These are phyloP conservation scores for Drosophila neotestacea DNA, from an alignment of 2,888 invertebrate genomes.

Conservation along the genomic window DNA sequence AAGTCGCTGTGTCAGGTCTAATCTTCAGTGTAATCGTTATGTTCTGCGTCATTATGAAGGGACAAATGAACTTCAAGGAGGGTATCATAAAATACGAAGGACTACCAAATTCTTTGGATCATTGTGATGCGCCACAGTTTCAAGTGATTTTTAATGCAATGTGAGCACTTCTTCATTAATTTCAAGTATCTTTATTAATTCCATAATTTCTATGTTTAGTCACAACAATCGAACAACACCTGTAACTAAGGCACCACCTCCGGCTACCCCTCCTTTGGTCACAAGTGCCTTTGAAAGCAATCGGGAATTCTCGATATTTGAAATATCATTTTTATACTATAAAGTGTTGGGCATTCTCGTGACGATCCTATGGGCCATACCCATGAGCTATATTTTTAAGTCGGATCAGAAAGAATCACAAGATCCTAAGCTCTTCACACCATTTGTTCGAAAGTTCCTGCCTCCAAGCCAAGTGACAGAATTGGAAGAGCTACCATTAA, in stretches of 20 bases:
- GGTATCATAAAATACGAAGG: slow-evolving; percentile 76
- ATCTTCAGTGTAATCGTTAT: slow-evolving; percentile 74
- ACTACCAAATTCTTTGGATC: slow-evolving; percentile 76
- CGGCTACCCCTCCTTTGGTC: slow-evolving; percentile 11
- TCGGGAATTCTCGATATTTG: slow-evolving; percentile 86
- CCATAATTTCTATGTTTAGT: neutral
- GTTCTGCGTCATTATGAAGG: slow-evolving; percentile 75
- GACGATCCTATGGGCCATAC: slow-evolving; percentile 86
- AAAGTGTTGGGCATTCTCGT: slow-evolving; percentile 86
- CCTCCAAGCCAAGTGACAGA: slow-evolving; percentile 17
- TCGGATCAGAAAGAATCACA: slow-evolving; percentile 62
- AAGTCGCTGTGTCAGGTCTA: slow-evolving; percentile 78
- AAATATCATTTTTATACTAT: slow-evolving; percentile 88
- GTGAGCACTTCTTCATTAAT: slow-evolving; percentile 49
- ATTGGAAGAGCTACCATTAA: slow-evolving; percentile 65
- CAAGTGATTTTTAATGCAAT: slow-evolving; percentile 52
- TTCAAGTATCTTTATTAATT: neutral
- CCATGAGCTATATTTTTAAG: slow-evolving; percentile 86
- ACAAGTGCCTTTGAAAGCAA: slow-evolving; percentile 66
- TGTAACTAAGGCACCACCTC: neutral
- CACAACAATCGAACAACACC: slow-evolving; percentile 40
- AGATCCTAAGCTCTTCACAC: slow-evolving; percentile 78
- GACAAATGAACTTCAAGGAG: slow-evolving; percentile 68
- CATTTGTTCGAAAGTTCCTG: slow-evolving; percentile 72
- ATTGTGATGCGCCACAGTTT: slow-evolving; percentile 69